Percentiles rank a stretch among this genome's conserved stretches.
Conservation (phyloP, 2,113 vertebrate species). For the Gymnarchus niloticus region DNA sequence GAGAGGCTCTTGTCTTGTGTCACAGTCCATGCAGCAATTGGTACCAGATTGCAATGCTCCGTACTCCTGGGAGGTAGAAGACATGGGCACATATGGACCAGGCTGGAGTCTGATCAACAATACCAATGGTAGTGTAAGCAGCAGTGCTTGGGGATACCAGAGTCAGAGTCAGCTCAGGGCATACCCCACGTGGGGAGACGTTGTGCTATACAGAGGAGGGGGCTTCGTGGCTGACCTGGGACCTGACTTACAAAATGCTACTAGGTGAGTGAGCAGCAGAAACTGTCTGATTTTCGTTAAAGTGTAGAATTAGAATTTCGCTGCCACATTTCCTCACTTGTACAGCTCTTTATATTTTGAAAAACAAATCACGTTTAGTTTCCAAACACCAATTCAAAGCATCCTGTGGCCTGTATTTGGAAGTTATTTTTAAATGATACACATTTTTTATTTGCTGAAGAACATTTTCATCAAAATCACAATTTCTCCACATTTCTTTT, state of each 20-base stretch:
- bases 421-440: background rate
- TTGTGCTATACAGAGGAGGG: conserved; percentile 77
- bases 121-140: conserved; percentile 44
- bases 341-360: background rate
- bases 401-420: background rate
- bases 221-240: conserved; percentile 80
- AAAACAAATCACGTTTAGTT: background rate
- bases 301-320: background rate
- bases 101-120: conserved; percentile 62
- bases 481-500: background rate
- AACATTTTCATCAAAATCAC: too few relatives aligned
- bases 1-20: conserved; percentile 64
- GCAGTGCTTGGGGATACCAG: conserved; percentile 71
- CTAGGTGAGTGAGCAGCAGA: conserved; percentile 59
- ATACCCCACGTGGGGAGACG: conserved; percentile 72
- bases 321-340: background rate
- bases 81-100: conserved; percentile 67
- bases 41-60: conserved; percentile 60
- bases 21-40: conserved; percentile 52
- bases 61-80: conserved; percentile 80
- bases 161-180: conserved; percentile 68
- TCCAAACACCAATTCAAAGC: too few relatives aligned
- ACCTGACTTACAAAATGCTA: conserved; percentile 63
- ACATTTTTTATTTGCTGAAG: background rate
- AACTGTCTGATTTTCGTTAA: background rate